A percentile compares a stretch with the other conserved stretches of the same genome.
These are phyloP conservation scores for Tyria jacobaeae DNA, from an alignment of 2,888 invertebrate genomes.

Conservation along the genomic window DNA sequence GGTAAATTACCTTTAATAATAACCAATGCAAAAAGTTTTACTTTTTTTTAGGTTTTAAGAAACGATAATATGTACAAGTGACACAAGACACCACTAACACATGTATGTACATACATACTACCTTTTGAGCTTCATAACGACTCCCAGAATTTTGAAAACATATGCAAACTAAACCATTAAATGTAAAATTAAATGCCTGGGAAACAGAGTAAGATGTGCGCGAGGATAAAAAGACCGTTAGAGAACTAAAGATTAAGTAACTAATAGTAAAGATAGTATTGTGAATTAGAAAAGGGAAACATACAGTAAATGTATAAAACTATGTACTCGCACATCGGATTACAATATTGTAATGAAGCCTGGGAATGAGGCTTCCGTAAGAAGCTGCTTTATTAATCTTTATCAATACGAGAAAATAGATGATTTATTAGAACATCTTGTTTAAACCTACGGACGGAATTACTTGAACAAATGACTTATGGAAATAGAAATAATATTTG, in stretches of 20 bases:
- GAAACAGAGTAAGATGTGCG: conserved; percentile 46
- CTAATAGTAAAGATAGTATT: conserved; percentile 55
- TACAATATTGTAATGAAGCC: conserved; percentile 51
- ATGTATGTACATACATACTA: no score
- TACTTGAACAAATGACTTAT: no score
- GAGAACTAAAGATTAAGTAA: conserved; percentile 55
- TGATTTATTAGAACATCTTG: background rate
- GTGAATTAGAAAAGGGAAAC: conserved; percentile 53
- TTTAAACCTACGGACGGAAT: no score
- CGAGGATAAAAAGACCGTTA: conserved; percentile 51
- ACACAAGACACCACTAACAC: no score
- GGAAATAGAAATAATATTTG: background rate
- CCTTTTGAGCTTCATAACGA: background rate
- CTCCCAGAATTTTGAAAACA: background rate
- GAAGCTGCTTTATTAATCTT: conserved; percentile 24
- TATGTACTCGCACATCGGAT: conserved; percentile 44
- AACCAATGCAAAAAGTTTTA: no score
- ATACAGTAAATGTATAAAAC: conserved; percentile 44
- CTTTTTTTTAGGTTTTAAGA: no score
- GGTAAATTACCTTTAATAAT: no score
- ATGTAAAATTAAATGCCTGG: conserved; percentile 38
- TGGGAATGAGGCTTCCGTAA: conserved; percentile 50
- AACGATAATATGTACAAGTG: no score
- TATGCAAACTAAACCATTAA: conserved; percentile 30
- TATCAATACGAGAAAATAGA: conserved; percentile 11